Base-by-base conservation (phyloP, 2,113 vertebrate species). In the Acanthochromis polyacanthus region DNA sequence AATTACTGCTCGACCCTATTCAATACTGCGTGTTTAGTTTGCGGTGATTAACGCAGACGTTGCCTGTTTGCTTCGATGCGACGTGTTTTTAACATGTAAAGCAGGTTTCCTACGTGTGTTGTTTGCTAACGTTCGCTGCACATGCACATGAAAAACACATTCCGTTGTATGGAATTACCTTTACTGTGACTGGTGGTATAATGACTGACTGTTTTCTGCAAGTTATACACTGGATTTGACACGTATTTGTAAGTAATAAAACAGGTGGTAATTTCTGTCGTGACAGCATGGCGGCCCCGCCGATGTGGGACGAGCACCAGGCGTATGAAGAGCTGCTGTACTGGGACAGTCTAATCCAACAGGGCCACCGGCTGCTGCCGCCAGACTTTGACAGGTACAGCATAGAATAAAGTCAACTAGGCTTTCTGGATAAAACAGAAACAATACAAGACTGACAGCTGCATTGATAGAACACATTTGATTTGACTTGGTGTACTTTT, bases 241-340 rank as follows among this genome's bases (percentile, higher is more conserved):
- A 36, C 6, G 32, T 23, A 30, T 51, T 48, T 25, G 1, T 20
- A 17, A 23, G 4, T 3, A 2, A 3, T 12, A 5, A 22, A 48
- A 50, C 38, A 74, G 66, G 58, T 15, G 51, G 19, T 19, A 52
- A 5, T 19, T 51, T 51, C 15, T 57, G 68, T 74, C 70, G 68
- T 72, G 60, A 84, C 63, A 68, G 60, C 48, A 94, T 94, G 93
- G 91, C 82, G 51, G 57, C 78, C 64, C 57, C 69, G 40, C 70
- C 82, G 0, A 46, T 84, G 56, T 96, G 95, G 95, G 93, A 94
- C 20, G 94, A 95, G 80, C 87, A 88, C 15, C 82, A 94, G 89
- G 94, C 94, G 17, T 95, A 95, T 10, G 91, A 95, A 61, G 95
- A 96, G 92, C 94, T 96, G 65, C 90, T 95, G 30, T 95, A 95